Evolutionary conservation across 2,797 vertebrate species (phyloP), one percentile per base, ranked within the genome.

Genomic region (Nannoperca obscura): DNA sequence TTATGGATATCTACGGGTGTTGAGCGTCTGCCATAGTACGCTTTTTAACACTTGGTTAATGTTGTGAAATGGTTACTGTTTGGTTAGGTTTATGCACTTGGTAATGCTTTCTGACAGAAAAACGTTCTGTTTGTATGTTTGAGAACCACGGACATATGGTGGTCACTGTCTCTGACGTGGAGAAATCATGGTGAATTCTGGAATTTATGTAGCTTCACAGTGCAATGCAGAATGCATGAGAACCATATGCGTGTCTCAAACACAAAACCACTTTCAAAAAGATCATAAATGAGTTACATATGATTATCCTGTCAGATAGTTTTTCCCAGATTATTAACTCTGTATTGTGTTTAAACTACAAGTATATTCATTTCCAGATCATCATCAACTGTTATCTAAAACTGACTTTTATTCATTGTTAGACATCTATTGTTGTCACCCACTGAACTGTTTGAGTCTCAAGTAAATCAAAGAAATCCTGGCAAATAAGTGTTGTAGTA

Each of bases 221-320:
- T 69, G 57, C 30, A 12, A 44, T 50, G 17, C 58, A 70, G 47
- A 54, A 66, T 71, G 57, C 47, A 84, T 68, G 49, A 66, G 68
- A 81, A 67, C 63, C 84, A 91, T 54, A 70, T 92, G 89, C 57
- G 61, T 36, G 42, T 61, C 80, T 77, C 66, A 79, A 90, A 85
- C 71, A 78, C 32, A 34, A 74, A 83, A 32, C 54, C 59, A 13
- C 47, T 62, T 83, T 82, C 54, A 67, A 80, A 68, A 80, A 34
- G 61, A 78, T 73, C 67, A 68, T 38, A 57, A 77, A 78, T 82
- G 59, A 76, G 69, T 68, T 55, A 3, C 68, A 71, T 63, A 22
- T 64, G 66, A 78, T 68, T 17, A 10, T 40, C 12, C 58, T 15
- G 40, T 42, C 69, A 67, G 32, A 63, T 14, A 54, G 20, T 5